A percentile compares a stretch with the other conserved stretches of the same genome.
phyloP scores from a whole-genome alignment of 23 tunicate genomes.

The Botrylloides violaceus region DNA sequence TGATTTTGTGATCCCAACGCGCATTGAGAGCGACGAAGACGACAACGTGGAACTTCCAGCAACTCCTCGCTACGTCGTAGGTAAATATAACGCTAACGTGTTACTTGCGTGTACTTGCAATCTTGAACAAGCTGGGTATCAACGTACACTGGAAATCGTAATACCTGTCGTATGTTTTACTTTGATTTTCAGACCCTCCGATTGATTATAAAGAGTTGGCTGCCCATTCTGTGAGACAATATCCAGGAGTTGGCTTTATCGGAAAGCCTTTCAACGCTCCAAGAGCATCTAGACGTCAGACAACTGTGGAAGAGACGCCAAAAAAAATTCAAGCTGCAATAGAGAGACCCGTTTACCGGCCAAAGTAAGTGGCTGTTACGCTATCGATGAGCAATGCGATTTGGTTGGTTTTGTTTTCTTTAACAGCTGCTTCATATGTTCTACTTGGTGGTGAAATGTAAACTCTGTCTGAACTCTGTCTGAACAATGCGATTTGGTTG shows the following conservation, averaged over 20 bases:
- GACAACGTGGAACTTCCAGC: constrained; percentile 32
- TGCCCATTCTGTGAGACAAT: constrained; percentile 38
- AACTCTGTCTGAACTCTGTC: too few relatives aligned
- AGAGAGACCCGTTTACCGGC: constrained; percentile 47
- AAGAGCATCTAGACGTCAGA: constrained; percentile 17
- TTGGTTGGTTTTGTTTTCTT: too few relatives aligned
- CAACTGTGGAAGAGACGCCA: constrained; percentile 24
- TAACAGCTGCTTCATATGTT: too few relatives aligned
- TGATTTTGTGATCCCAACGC: not conserved
- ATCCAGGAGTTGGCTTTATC: constrained; percentile 33
- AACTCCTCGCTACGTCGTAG: not conserved
- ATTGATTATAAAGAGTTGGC: constrained; percentile 52
- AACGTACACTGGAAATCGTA: too few relatives aligned
- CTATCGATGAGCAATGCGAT: not conserved
- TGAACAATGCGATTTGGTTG: too few relatives aligned
- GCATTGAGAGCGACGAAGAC: constrained; percentile 51
- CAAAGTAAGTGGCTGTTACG: constrained; percentile 36
- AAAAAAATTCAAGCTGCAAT: constrained; percentile 38
- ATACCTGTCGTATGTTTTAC: too few relatives aligned
- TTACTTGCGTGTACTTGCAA: too few relatives aligned
- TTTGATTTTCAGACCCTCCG: constrained; percentile 30
- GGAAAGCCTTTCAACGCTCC: constrained; percentile 4
- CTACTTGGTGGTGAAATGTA: too few relatives aligned
- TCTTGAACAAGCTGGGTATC: too few relatives aligned
- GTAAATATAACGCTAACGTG: too few relatives aligned